phyloP scores from a whole-genome alignment of 2,797 vertebrate genomes.

The Bradypodion pumilum region DNA sequence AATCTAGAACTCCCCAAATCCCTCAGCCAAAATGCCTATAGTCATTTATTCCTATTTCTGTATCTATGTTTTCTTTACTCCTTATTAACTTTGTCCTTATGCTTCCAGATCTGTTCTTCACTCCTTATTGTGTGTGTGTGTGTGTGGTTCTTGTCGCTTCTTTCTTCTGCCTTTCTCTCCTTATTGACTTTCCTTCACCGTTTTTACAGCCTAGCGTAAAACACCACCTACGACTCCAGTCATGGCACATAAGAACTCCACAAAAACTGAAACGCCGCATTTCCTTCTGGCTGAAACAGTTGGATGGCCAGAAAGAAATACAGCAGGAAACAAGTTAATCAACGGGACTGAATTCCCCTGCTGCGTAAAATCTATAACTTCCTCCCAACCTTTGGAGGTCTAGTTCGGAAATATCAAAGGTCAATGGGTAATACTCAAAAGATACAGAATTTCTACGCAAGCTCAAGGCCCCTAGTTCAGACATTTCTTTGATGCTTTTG shows the following conservation, averaged over 20 bases:
- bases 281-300: background rate
- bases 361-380: background rate
- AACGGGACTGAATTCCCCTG: background rate
- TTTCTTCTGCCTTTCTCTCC: too few relatives aligned
- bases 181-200: too few relatives aligned
- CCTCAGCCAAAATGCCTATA: too few relatives aligned
- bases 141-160: too few relatives aligned
- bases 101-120: background rate
- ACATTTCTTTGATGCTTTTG: background rate
- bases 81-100: too few relatives aligned
- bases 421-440: background rate
- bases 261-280: too few relatives aligned
- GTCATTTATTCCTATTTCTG: too few relatives aligned
- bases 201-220: background rate
- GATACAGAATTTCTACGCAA: background rate
- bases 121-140: background rate
- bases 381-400: background rate
- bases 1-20: too few relatives aligned
- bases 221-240: background rate
- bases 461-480: background rate
- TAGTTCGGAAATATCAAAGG: background rate
- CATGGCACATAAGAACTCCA: background rate
- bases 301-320: background rate
- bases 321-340: background rate
- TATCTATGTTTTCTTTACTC: too few relatives aligned